Base-by-base conservation (phyloP, 2,113 vertebrate genomes). In the Elephas maximus region DNA sequence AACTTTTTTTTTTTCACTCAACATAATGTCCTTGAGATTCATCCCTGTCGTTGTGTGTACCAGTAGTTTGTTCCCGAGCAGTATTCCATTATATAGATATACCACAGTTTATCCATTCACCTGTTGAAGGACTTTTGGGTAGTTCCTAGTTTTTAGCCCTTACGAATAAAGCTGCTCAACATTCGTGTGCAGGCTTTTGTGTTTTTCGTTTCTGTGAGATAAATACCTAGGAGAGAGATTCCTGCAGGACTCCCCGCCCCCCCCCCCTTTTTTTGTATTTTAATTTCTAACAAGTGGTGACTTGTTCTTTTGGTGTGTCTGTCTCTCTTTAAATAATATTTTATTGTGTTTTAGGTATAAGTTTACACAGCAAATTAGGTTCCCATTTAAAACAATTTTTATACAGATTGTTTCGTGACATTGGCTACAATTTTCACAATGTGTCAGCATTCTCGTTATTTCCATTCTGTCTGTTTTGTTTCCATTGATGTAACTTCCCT, bases 141-240 rank as follows among this genome's bases (percentile, higher is more conserved):
- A 57, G 33, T 77, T 95, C 44, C 77, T 44, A 21, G 51, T 63
- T 89, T 92, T 73, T 90, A 8, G 44, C 65, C 77, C 15, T 95
- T 81, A 90, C 0, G 76, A 74, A 73, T 73, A 88, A 79, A 85
- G 6, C 74, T 53, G 26, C 28, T 79, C 5, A 76, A 76, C 33
- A 63, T 80, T 67, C 5, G 3, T 82, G 26, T 51, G 51, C 5
- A 87, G 67, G n/a, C 53, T 78, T 63, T 53, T 81, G 21, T 95
- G 63, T 86, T 63, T 89, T 95, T 26, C 44, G 24, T 79, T 96
- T 80, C 51, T 82, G 8, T 85, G 71, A 37, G 9, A 11, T 51
- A 88, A 51, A n/a, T 79, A 88, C 1, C 10, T 6, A 93, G 73
- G 33, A 87, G 44, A 65, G 33, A 41, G 60, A 71, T 87, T 93